Percentiles rank a stretch among this genome's conserved stretches.
Evolutionary conservation across 2,888 invertebrate species (phyloP).

Genomic region (Uloborus plumipes): DNA sequence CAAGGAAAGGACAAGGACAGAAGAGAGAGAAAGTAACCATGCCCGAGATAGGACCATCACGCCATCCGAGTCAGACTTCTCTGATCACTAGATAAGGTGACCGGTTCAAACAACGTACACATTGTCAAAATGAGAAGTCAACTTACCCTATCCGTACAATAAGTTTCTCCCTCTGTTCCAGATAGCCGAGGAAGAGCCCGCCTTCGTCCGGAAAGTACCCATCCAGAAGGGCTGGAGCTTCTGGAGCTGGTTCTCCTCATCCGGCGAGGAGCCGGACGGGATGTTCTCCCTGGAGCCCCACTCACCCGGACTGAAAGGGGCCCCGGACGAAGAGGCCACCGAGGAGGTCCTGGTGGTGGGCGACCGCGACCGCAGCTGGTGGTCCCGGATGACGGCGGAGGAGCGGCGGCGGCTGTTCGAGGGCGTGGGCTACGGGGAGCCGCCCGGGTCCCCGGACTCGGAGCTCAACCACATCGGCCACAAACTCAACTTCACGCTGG

Average conservation of each 20-base stretch:
- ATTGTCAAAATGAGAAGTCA: too few species aligned
- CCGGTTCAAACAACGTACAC: too few species aligned
- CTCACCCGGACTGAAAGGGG: background rate
- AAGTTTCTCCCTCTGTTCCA: background rate
- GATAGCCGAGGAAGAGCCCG: slow-evolving; percentile 50
- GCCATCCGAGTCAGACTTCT: too few species aligned
- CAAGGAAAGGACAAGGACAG: too few species aligned
- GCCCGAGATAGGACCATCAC: too few species aligned
- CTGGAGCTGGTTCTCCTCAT: slow-evolving; percentile 61
- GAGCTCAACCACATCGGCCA: slow-evolving; percentile 72
- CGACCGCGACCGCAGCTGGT: slow-evolving; percentile 74
- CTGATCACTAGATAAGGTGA: too few species aligned
- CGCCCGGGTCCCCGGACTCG: slow-evolving; percentile 67
- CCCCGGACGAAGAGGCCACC: slow-evolving; percentile 1
- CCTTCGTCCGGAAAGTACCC: slow-evolving; percentile 37
- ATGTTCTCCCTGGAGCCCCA: background rate
- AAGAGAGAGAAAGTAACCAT: too few species aligned
- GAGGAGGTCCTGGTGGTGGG: slow-evolving; percentile 70
- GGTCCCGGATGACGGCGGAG: slow-evolving; percentile 78
- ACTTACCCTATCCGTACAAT: too few species aligned
- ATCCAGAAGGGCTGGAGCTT: slow-evolving; percentile 34
- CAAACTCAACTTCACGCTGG: slow-evolving; percentile 81
- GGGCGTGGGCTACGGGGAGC: slow-evolving; percentile 76
- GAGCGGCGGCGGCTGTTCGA: slow-evolving; percentile 77
- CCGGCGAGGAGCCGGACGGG: slow-evolving; percentile 33